Percentiles rank a stretch among this genome's conserved stretches.
Conservation (phyloP, 1,140 invertebrate species). For the Tetramorium alpestre region DNA sequence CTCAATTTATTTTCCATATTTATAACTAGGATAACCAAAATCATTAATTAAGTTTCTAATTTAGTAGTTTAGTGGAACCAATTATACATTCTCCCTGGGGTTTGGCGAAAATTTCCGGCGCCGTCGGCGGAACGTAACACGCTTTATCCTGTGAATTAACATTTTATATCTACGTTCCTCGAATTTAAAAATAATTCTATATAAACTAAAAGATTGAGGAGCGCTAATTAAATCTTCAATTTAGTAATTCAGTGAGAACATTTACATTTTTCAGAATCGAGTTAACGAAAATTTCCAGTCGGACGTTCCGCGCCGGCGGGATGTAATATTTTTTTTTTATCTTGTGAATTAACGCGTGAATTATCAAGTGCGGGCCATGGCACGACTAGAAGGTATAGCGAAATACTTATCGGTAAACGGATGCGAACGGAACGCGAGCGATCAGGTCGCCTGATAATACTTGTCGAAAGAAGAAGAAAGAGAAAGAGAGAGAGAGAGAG, state of each 20-base stretch:
- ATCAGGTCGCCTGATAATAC: slow-evolving; percentile 44
- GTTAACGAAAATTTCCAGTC: not conserved
- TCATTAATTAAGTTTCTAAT: slow-evolving; percentile 29
- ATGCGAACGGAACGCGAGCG: not conserved
- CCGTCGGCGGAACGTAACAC: slow-evolving; percentile 15
- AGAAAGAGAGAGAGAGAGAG: not conserved
- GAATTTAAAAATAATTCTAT: slow-evolving; percentile 10
- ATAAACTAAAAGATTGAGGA: not conserved
- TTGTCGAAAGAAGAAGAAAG: not conserved
- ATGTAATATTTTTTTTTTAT: not conserved
- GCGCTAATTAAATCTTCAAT: slow-evolving; percentile 22
- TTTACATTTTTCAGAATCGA: slow-evolving; percentile 11
- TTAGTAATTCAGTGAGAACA: too few relatives aligned
- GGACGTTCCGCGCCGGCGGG: not conserved
- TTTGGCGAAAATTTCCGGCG: slow-evolving; percentile 22
- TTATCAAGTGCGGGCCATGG: not conserved
- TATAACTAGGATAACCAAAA: slow-evolving; percentile 17
- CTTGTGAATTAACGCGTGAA: slow-evolving; percentile 18
- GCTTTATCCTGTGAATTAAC: slow-evolving; percentile 16
- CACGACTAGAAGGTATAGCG: not conserved
- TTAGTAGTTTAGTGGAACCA: slow-evolving; percentile 18
- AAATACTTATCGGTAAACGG: slow-evolving; percentile 15
- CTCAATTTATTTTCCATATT: not conserved
- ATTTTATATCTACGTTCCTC: not conserved
- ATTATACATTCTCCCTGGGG: slow-evolving; percentile 5